Conservation (phyloP, 2,113 vertebrate species). For the Neofelis nebulosa region DNA sequence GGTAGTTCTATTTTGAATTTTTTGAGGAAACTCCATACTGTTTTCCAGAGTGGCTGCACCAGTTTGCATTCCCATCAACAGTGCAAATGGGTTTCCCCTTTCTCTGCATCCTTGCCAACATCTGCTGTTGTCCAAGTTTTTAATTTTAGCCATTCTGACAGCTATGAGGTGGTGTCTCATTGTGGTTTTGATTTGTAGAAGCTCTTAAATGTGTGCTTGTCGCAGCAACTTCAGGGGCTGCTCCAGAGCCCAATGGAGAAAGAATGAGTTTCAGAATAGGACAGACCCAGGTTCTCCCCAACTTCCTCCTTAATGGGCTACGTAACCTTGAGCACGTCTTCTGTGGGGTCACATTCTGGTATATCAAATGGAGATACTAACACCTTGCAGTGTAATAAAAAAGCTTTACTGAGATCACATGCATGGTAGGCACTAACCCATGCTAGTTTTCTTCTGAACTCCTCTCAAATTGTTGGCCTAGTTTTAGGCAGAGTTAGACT, state of each 20-base stretch:
- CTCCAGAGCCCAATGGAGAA: too few relatives aligned
- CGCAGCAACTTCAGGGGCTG: accelerated
- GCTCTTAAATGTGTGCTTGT: background rate
- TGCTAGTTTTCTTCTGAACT: background rate
- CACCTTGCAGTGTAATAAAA: accelerated
- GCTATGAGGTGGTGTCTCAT: too few relatives aligned
- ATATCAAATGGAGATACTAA: accelerated
- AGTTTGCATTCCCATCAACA: too few relatives aligned
- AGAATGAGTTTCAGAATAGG: background rate
- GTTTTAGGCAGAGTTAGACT: background rate
- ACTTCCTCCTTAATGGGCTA: background rate
- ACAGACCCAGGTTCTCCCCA: accelerated
- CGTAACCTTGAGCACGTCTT: accelerated
- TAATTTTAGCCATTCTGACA: too few relatives aligned
- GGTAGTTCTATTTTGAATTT: too few relatives aligned
- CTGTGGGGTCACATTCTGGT: accelerated
- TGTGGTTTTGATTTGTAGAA: too few relatives aligned
- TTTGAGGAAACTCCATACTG: too few relatives aligned
- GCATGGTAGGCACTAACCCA: too few relatives aligned
- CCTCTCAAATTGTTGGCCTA: background rate
- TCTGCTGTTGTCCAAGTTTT: too few relatives aligned
- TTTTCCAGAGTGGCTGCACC: too few relatives aligned
- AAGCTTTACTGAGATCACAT: background rate
- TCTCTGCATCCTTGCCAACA: too few relatives aligned
- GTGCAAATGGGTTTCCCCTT: too few relatives aligned